These are phyloP conservation scores for Streptopelia turtur DNA, from an alignment of 2,797 vertebrate species.

Conservation along the genomic window DNA sequence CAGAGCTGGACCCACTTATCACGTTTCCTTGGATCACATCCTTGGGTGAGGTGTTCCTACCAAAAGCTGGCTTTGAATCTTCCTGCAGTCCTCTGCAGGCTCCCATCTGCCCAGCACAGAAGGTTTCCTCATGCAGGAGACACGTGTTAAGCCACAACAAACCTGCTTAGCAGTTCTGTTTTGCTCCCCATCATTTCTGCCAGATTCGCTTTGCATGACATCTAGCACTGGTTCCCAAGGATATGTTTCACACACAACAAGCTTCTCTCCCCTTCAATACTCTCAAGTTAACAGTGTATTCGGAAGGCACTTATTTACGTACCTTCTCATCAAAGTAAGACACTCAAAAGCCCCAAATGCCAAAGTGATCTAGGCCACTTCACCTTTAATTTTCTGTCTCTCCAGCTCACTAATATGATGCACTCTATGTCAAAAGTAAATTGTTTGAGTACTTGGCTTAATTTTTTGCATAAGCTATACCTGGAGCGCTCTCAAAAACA, in stretches of 20 bases:
- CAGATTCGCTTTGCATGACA: neutral
- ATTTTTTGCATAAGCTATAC: neutral
- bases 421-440: neutral
- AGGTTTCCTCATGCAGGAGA: neutral
- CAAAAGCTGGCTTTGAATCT: neutral
- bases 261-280: neutral
- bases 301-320: neutral
- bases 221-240: neutral
- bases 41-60: neutral
- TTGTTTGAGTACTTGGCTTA: neutral
- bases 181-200: neutral
- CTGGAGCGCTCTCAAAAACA: neutral
- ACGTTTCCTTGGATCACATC: neutral
- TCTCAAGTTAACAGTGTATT: neutral
- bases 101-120: neutral
- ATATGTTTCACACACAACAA: neutral
- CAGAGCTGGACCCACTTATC: neutral
- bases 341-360: neutral
- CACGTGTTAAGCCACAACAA: neutral
- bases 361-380: neutral
- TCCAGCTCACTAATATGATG: neutral
- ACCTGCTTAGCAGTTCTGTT: neutral
- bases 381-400: neutral
- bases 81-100: neutral
- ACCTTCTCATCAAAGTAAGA: neutral